phyloP scores from a whole-genome alignment of 2,113 vertebrate genomes.

The Etheostoma spectabile region DNA sequence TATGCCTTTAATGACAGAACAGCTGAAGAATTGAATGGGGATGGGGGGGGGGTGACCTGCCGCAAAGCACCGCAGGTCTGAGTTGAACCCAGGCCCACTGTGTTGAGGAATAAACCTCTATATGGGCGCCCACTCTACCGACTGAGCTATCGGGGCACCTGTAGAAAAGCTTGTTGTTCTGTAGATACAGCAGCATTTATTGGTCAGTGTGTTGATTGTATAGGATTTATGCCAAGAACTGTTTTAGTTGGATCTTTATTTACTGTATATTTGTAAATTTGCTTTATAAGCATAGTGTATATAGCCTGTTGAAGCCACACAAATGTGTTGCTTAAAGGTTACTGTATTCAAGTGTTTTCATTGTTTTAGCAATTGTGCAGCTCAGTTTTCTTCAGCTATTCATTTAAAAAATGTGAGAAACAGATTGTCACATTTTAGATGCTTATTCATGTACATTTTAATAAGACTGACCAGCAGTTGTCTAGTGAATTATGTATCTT shows the following conservation, averaged over 20 bases:
- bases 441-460: not conserved
- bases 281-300: not conserved
- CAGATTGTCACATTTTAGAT: not conserved
- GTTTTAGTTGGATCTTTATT: not conserved
- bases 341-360: not conserved
- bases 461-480: not conserved
- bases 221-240: not conserved
- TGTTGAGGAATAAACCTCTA: too few species aligned
- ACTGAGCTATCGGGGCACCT: too few species aligned
- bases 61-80: too few species aligned
- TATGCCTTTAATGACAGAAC: too few species aligned
- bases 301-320: not conserved
- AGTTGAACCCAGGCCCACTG: too few species aligned
- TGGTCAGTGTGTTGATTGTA: not conserved
- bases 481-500: not conserved
- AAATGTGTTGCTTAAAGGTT: not conserved
- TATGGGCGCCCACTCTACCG: too few species aligned
- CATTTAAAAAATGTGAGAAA: not conserved
- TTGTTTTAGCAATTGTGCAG: not conserved
- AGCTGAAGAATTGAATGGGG: too few species aligned
- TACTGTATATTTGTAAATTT: slow-evolving; percentile 3
- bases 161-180: not conserved
- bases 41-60: too few species aligned
- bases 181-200: not conserved
- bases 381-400: not conserved